Evolutionary conservation across 1,140 invertebrate genomes (phyloP), one percentile per base, ranked within the genome.

Genomic region (Cydia amplana): DNA sequence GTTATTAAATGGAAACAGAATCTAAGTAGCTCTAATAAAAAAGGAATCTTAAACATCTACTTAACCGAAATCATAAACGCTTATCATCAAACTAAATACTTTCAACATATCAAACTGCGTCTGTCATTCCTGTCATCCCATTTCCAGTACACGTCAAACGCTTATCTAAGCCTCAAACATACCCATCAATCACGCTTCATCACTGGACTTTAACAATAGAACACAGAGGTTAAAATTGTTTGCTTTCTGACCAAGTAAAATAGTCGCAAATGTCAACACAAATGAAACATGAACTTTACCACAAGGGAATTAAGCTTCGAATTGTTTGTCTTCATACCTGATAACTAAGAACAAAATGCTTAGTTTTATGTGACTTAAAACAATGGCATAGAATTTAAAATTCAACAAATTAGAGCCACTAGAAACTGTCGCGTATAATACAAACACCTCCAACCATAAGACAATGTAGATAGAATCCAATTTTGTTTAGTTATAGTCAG

Each of bases 81-180:
- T 60, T 7, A 12, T 60, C 20, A 60, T 23, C 55, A 60, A 51
- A 60, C 55, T 23, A 60, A 20, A 23, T 60, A 60, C 55, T 60
- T 60, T 60, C 55, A 60, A 60, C 55, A 23, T 60, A 12, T 60
- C 20, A 60, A 60, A 60, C 55, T 12, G 55, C 20, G 55, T 60
- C 55, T 23, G 55, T 60, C 55, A 60, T 60, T 23, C 55, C 55
- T 60, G 55, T 60, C 55, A 60, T 60, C 20, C 20, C 55, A 60
- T 60, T 60, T 60, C 55, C 16, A 60, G 55, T 60, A 60, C 55
- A 60, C 18, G 55, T 60, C 55, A 60, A 60, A 60, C 20, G 51
- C 55, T 60, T 60, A 60, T 60, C 55, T 60, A 60, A 60, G 55
- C 55, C 20, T 60, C 55, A 60, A 60, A 23, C 55, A 10, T 60